These are phyloP conservation scores for Epizoanthus rinbou DNA, from an alignment of 92 coral and sea anemone species.

Conservation along the genomic window DNA sequence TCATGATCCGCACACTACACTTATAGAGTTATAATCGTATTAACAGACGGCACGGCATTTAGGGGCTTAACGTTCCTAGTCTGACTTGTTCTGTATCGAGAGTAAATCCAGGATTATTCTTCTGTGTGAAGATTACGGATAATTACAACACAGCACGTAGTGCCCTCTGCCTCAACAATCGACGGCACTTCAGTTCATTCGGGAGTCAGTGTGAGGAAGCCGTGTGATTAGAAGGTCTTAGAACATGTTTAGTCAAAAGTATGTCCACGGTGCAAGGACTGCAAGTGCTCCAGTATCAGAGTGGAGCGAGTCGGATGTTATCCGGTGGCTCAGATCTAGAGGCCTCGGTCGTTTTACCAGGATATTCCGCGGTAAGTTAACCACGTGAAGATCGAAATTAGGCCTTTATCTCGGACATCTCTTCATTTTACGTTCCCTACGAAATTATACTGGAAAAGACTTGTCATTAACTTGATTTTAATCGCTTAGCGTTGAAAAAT, in stretches of 20 bases:
- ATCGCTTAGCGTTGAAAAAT: not conserved
- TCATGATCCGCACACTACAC: slow-evolving; percentile 3
- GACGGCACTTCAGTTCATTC: not conserved
- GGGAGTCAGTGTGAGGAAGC: not conserved
- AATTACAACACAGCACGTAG: not conserved
- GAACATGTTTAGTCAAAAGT: slow-evolving; percentile 35
- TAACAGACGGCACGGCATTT: slow-evolving; percentile 23
- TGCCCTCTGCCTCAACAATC: not conserved
- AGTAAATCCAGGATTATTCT: slow-evolving; percentile 2
- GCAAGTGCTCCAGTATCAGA: slow-evolving; percentile 19
- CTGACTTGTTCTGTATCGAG: slow-evolving; percentile 1
- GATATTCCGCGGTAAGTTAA: slow-evolving; percentile 21
- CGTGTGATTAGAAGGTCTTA: not conserved
- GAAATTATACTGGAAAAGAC: not conserved
- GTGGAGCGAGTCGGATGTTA: slow-evolving; percentile 32
- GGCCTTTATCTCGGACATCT: not conserved
- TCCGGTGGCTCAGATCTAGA: slow-evolving; percentile 27
- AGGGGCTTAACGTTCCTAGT: not conserved
- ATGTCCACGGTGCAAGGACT: not conserved
- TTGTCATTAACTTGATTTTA: too few species aligned
- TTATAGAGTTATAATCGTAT: slow-evolving; percentile 32
- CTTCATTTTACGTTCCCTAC: not conserved
- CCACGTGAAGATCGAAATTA: not conserved
- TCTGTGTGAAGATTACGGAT: slow-evolving; percentile 32
- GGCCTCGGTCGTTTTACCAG: slow-evolving; percentile 26